Evolutionary conservation across 2,888 invertebrate genomes (phyloP).

Genomic region (Polyommatus iphigenia): DNA sequence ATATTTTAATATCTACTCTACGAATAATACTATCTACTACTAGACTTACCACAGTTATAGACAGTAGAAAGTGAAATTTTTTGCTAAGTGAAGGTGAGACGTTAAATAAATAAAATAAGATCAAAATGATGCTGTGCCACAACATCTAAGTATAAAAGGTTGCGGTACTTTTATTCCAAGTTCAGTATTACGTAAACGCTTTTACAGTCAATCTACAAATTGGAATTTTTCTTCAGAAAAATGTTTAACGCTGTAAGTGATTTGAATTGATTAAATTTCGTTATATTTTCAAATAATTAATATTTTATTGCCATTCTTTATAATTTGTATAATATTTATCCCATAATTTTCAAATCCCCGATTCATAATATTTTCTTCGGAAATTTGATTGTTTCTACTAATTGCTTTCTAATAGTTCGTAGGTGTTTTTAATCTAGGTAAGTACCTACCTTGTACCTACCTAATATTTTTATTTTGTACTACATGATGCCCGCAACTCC

Average conservation of each 20-base stretch:
- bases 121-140: neutral
- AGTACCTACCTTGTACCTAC: no score
- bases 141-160: conserved; percentile 39
- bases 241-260: conserved; percentile 16
- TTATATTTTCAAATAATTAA: neutral
- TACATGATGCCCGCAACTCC: no score
- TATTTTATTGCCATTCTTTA: neutral
- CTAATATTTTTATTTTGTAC: no score
- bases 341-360: no score
- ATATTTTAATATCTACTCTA: no score
- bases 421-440: no score
- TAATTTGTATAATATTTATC: no score
- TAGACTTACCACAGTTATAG: neutral
- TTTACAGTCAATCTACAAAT: neutral
- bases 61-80: neutral
- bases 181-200: conserved; percentile 11
- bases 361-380: no score
- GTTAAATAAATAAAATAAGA: conserved; percentile 19
- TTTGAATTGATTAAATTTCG: neutral
- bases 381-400: no score
- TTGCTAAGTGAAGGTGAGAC: neutral
- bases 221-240: neutral
- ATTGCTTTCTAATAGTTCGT: no score
- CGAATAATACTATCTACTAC: neutral
- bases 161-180: neutral